These are phyloP conservation scores for Chloroceryle amazona DNA, from an alignment of 2,797 vertebrate genomes.

Conservation along the genomic window DNA sequence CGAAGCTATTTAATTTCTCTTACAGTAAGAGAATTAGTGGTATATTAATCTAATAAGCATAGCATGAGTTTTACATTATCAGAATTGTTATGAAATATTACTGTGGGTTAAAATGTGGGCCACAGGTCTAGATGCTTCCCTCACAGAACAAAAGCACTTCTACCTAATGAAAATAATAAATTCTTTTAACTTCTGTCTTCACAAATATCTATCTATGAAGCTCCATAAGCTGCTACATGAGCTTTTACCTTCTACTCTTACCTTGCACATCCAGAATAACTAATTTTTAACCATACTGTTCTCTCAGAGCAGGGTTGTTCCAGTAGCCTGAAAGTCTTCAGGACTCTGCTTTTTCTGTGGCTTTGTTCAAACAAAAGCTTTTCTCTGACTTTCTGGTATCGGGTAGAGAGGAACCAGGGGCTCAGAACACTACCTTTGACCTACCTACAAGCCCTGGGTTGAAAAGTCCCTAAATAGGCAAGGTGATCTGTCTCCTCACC, in stretches of 20 bases:
- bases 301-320: background rate
- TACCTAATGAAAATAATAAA: background rate
- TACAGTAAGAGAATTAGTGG: background rate
- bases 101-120: background rate
- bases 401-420: background rate
- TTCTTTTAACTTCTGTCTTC: background rate
- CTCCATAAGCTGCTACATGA: background rate
- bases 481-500: rapidly evolving
- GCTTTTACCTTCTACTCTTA: background rate
- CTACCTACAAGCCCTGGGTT: background rate
- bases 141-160: background rate
- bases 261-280: background rate
- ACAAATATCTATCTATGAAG: background rate
- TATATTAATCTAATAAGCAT: background rate
- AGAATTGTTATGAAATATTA: background rate
- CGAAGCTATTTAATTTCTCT: background rate
- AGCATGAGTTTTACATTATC: background rate
- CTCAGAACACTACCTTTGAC: background rate
- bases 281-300: background rate
- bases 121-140: background rate
- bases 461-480: background rate
- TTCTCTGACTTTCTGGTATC: background rate
- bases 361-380: background rate
- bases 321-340: background rate
- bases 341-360: background rate